phyloP scores from a whole-genome alignment of 2,888 invertebrate species.

The Drosophila mimetica region DNA sequence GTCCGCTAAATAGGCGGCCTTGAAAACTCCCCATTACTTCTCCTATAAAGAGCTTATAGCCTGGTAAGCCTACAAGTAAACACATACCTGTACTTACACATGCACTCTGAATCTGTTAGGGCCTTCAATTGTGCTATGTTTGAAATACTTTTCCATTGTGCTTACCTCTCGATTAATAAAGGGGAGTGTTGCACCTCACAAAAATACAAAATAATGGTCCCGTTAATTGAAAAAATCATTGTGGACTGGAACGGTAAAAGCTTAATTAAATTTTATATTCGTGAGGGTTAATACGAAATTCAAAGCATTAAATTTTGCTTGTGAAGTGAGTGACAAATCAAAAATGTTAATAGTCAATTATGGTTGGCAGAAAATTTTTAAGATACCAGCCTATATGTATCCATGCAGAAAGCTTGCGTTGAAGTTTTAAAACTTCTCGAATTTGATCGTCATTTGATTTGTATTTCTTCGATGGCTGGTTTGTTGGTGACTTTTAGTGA shows the following conservation, averaged over 20 bases:
- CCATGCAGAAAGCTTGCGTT: background rate
- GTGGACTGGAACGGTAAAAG: slow-evolving; percentile 16
- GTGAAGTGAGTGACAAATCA: slow-evolving; percentile 29
- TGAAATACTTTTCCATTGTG: slow-evolving; percentile 52
- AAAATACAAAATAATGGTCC: slow-evolving; percentile 47
- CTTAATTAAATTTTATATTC: slow-evolving; percentile 34
- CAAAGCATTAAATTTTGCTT: slow-evolving; percentile 2
- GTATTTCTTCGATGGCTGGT: background rate
- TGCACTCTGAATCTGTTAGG: slow-evolving; percentile 8
- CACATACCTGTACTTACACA: slow-evolving; percentile 38
- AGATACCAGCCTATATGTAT: too few species aligned
- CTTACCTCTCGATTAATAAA: slow-evolving; percentile 34
- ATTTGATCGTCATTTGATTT: slow-evolving; percentile 9
- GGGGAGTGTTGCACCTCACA: slow-evolving; percentile 59
- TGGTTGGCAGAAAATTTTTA: too few species aligned
- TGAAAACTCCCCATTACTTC: slow-evolving; percentile 69
- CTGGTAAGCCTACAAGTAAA: slow-evolving; percentile 51
- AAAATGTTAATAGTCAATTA: slow-evolving; percentile 13
- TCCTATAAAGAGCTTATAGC: slow-evolving; percentile 27
- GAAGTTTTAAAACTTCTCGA: background rate
- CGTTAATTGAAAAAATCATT: slow-evolving; percentile 55
- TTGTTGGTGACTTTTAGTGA: slow-evolving; percentile 1
- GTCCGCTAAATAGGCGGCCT: slow-evolving; percentile 55
- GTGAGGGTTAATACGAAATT: slow-evolving; percentile 14
- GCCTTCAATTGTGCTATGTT: slow-evolving; percentile 54